Evolutionary conservation across 2,113 vertebrate genomes (phyloP), one percentile per base, ranked within the genome.

Genomic region (Brachionichthys hirsutus): DNA sequence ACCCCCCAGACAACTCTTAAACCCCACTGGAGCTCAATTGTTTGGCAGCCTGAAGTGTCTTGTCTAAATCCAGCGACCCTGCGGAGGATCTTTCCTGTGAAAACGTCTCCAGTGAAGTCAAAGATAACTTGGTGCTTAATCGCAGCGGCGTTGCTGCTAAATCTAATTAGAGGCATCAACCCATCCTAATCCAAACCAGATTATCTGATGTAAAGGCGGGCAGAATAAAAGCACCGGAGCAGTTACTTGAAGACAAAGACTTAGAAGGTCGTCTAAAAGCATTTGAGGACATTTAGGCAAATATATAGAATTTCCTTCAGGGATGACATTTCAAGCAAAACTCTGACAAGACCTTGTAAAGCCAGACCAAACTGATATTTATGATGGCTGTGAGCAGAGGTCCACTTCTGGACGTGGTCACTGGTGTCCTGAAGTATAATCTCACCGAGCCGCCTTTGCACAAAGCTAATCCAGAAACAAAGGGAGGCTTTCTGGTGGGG

Each of bases 41-140:
- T 62, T 55, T 60, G 44, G n/a, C 49, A 60, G 60, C 38, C 59
- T 64, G 54, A 59, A 69, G 16, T 49, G 59, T 59, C 58, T 52
- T 54, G 73, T 75, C 43, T 64, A 36, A 43, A 53, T 47, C 42
- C 16, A 14, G 22, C 53, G 47, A 4, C 48, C 47, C 43, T 48
- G 54, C 41, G 35, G 59, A 54, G 22, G 58, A 18, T 57, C 34
- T 17, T 43, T 44, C 24, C 34, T 49, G 24, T n/a, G 18, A 36
- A 22, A 12, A 44, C 18, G 17, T 17, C 38, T 38, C n/a, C 48
- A 63, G 40, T 41, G 34, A 63, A 12, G 17, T 47, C 12, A 42
- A 62, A 52, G 40, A 62, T 15, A 17, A 59, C 41, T 38, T 4
- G 24, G 8, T 6, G 24, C 24, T 12, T 24, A 43, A 24, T 38